Evolutionary conservation across 1,140 invertebrate species (phyloP).

Genomic region (Drosophila albomicans): DNA sequence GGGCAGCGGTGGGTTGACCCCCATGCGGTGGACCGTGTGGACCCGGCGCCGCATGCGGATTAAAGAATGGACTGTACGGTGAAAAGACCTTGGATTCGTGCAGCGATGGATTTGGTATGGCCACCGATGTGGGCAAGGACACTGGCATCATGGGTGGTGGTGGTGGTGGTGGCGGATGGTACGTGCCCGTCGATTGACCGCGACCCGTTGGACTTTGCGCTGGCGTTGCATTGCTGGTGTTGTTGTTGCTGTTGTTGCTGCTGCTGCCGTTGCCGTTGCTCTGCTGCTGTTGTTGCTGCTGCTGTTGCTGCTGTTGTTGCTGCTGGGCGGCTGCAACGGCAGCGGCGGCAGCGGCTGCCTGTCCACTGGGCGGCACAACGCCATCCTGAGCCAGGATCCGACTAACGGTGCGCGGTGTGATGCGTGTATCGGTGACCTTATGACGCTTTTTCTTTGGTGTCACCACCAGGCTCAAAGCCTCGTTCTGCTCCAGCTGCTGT

Average conservation of each 20-base stretch:
- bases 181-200: constrained; percentile 77
- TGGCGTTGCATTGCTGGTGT: constrained; percentile 75
- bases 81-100: constrained; percentile 97
- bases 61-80: constrained; percentile 94
- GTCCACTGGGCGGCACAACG: constrained; percentile 87
- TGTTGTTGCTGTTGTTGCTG: constrained; percentile 47
- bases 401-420: constrained; percentile 95
- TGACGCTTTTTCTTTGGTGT: constrained; percentile 98
- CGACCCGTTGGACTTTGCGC: constrained; percentile 89
- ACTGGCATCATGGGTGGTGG: constrained; percentile 86
- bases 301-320: constrained; percentile 53
- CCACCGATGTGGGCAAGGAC: constrained; percentile 96
- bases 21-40: constrained; percentile 86
- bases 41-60: constrained; percentile 84
- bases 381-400: constrained; percentile 93
- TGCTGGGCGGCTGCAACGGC: constrained; percentile 52
- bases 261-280: constrained; percentile 44
- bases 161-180: constrained; percentile 90
- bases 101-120: constrained; percentile 97
- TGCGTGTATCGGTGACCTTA: constrained; percentile 98
- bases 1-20: constrained; percentile 83
- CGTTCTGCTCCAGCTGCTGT: constrained; percentile 91
- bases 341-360: constrained; percentile 50
- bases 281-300: constrained; percentile 52
- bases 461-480: constrained; percentile 96